Evolutionary conservation across 2,888 invertebrate genomes (phyloP).

Genomic region (Orthosia cruda): DNA sequence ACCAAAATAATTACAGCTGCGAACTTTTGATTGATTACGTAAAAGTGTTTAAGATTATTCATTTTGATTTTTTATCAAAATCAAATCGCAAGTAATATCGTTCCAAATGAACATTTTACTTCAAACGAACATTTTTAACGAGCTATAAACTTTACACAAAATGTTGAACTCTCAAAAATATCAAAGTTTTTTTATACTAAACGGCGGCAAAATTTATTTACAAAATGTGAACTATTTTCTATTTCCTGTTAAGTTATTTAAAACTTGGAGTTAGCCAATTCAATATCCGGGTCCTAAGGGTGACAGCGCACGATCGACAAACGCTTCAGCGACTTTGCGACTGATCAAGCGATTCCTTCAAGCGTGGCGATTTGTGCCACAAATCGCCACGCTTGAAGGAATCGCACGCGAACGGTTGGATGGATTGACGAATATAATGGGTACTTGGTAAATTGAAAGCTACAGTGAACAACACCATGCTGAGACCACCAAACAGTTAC

Average conservation of each 20-base stretch:
- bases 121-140: neutral
- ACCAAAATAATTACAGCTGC: neutral
- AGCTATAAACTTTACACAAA: neutral
- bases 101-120: neutral
- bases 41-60: too few relatives aligned
- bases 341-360: conserved; percentile 15
- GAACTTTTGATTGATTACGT: too few relatives aligned
- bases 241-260: conserved; percentile 37
- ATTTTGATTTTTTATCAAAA: neutral
- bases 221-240: conserved; percentile 33
- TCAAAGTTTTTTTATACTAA: conserved; percentile 1
- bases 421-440: conserved; percentile 3
- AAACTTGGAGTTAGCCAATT: conserved; percentile 41
- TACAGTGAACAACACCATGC: too few relatives aligned
- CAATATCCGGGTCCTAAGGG: conserved; percentile 51
- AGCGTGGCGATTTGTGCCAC: conserved; percentile 23
- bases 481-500: too few relatives aligned
- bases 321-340: conserved; percentile 13
- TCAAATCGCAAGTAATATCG: too few relatives aligned
- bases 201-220: conserved; percentile 19
- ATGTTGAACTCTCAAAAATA: neutral
- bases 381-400: conserved; percentile 26
- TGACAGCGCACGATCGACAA: conserved; percentile 21
- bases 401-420: conserved; percentile 16
- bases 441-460: conserved; percentile 15